phyloP scores from a whole-genome alignment of 2,113 vertebrate genomes.

The Daboia siamensis region DNA sequence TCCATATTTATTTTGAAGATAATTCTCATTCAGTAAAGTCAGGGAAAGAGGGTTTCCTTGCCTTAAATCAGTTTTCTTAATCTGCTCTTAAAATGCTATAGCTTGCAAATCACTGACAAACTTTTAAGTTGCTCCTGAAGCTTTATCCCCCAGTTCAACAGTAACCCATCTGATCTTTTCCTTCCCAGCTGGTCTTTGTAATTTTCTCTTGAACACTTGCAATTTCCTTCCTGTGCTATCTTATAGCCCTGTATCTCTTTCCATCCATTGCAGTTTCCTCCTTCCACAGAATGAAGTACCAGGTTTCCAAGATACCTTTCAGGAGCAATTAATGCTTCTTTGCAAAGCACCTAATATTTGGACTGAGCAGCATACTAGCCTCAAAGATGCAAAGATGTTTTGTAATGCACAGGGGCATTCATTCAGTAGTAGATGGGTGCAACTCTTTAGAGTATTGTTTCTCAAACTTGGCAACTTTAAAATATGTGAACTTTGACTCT shows the following conservation, averaged over 20 bases:
- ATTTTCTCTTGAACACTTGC: no score
- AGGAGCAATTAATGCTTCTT: background rate
- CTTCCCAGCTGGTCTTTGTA: no score
- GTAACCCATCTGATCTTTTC: no score
- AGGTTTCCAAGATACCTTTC: background rate
- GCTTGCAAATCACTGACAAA: no score
- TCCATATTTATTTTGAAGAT: no score
- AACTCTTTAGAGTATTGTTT: background rate
- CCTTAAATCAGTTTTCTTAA: no score
- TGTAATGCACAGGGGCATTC: background rate
- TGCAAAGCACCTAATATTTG: background rate
- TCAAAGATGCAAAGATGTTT: background rate
- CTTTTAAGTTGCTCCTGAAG: no score
- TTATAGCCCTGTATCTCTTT: background rate
- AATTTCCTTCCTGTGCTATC: background rate
- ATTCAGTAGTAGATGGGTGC: background rate
- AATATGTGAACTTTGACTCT: background rate
- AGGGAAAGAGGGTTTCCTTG: no score
- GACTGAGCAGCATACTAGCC: background rate
- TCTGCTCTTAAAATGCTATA: no score
- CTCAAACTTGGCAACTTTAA: background rate
- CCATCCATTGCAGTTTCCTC: background rate
- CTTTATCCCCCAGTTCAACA: no score
- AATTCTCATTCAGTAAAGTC: no score
- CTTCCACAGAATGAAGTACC: background rate